These are phyloP conservation scores for Parapristionchus giblindavisi DNA, from an alignment of 2,888 invertebrate genomes.

Conservation along the genomic window DNA sequence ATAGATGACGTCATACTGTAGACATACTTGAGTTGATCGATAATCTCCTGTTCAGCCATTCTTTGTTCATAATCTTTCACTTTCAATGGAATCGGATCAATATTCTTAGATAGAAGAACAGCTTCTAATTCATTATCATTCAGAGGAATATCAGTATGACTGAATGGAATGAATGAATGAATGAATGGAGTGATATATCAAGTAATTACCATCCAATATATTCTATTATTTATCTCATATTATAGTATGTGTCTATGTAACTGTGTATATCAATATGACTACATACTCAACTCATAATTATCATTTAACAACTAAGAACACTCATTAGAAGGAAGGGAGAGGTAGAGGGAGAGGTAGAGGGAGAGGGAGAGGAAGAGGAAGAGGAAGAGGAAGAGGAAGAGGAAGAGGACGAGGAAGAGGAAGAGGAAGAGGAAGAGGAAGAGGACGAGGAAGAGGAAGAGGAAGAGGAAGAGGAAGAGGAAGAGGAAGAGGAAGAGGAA, in stretches of 20 bases:
- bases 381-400: conserved; percentile 2
- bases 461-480: background rate
- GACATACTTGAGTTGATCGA: conserved; percentile 42
- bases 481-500: background rate
- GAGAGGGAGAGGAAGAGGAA: conserved; percentile 3
- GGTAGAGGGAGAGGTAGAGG: no score
- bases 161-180: no score
- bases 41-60: conserved; percentile 47
- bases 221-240: no score
- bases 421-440: background rate
- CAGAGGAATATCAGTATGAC: background rate
- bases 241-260: no score
- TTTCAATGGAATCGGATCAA: background rate
- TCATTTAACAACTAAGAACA: no score
- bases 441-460: conserved; percentile 7
- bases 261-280: no score
- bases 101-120: conserved; percentile 5
- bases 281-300: no score
- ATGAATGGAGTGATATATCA: no score
- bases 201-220: no score
- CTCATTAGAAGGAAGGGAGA: no score
- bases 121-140: conserved; percentile 1
- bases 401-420: background rate
- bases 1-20: conserved; percentile 13
- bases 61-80: conserved; percentile 51